phyloP scores from a whole-genome alignment of 2,113 vertebrate species.

The Hypomesus transpacificus region DNA sequence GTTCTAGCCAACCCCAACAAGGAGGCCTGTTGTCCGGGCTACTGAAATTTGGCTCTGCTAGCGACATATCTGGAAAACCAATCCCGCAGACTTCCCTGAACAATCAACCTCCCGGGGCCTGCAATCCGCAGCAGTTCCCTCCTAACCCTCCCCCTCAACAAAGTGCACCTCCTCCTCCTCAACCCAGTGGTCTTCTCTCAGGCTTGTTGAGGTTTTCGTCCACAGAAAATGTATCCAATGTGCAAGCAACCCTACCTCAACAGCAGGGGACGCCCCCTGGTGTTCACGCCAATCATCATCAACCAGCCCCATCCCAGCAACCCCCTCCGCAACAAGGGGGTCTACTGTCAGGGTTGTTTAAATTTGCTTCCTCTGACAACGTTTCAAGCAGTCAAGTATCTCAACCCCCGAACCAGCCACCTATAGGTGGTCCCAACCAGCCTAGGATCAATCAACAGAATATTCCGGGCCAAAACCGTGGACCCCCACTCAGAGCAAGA shows the following conservation, averaged over 20 bases:
- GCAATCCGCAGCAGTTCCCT: slow-evolving; percentile 28
- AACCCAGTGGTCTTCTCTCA: slow-evolving; percentile 45
- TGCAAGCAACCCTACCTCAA: slow-evolving; percentile 31
- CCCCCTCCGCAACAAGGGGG: slow-evolving; percentile 43
- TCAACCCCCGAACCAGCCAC: background rate
- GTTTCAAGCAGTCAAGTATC: slow-evolving; percentile 4
- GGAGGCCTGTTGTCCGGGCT: slow-evolving; percentile 69
- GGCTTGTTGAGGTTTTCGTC: slow-evolving; percentile 75
- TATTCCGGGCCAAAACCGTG: no score
- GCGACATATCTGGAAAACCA: slow-evolving; percentile 47
- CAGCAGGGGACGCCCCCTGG: slow-evolving; percentile 23
- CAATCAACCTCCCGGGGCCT: slow-evolving; percentile 40
- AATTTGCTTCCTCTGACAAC: slow-evolving; percentile 64
- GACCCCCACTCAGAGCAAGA: no score
- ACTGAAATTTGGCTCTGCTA: slow-evolving; percentile 60
- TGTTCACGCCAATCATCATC: slow-evolving; percentile 35
- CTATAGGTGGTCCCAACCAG: background rate
- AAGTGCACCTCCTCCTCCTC: slow-evolving; percentile 31
- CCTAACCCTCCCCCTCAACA: slow-evolving; percentile 40
- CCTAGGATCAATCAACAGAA: no score
- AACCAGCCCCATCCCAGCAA: slow-evolving; percentile 36
- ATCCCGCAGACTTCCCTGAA: slow-evolving; percentile 35
- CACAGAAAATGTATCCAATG: slow-evolving; percentile 62
- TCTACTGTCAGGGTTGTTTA: slow-evolving; percentile 43
- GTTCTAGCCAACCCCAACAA: slow-evolving; percentile 50